Conservation (phyloP, 2,888 invertebrate species). For the Antheraea assamensis region DNA sequence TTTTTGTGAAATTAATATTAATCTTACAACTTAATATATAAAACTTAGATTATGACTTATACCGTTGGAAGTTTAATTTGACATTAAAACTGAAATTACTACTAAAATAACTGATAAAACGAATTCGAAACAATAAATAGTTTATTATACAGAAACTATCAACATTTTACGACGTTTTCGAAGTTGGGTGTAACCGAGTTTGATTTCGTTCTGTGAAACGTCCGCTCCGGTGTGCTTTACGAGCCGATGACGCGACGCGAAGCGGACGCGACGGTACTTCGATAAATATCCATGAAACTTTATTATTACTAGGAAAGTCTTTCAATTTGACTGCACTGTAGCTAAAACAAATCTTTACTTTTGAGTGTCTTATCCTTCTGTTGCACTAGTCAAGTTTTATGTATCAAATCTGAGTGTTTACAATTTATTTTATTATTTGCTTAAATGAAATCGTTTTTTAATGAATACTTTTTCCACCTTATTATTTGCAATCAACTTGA, state of each 20-base stretch:
- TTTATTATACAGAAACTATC: constrained; percentile 49
- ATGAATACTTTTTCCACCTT: too few relatives aligned
- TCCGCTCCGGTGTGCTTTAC: constrained; percentile 54
- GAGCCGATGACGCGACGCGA: constrained; percentile 28
- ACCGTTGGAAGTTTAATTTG: neutral
- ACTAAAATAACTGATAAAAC: constrained; percentile 5
- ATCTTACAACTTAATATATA: too few relatives aligned
- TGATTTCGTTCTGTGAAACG: constrained; percentile 45
- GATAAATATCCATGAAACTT: constrained; percentile 45
- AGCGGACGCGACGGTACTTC: constrained; percentile 16
- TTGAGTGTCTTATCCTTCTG: neutral
- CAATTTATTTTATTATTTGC: neutral
- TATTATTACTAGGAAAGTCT: constrained; percentile 40
- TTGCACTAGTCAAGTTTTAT: neutral
- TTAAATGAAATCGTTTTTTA: neutral
- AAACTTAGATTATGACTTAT: neutral
- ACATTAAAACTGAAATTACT: neutral
- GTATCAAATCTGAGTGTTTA: neutral
- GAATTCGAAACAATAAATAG: constrained; percentile 26
- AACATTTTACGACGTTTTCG: constrained; percentile 49
- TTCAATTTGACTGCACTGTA: constrained; percentile 12
- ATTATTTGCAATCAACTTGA: too few relatives aligned
- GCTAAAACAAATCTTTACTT: neutral
- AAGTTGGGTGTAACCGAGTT: constrained; percentile 33
- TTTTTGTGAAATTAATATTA: too few relatives aligned